These are phyloP conservation scores for Chrysolina americana DNA, from an alignment of 2,888 invertebrate species.

Conservation along the genomic window DNA sequence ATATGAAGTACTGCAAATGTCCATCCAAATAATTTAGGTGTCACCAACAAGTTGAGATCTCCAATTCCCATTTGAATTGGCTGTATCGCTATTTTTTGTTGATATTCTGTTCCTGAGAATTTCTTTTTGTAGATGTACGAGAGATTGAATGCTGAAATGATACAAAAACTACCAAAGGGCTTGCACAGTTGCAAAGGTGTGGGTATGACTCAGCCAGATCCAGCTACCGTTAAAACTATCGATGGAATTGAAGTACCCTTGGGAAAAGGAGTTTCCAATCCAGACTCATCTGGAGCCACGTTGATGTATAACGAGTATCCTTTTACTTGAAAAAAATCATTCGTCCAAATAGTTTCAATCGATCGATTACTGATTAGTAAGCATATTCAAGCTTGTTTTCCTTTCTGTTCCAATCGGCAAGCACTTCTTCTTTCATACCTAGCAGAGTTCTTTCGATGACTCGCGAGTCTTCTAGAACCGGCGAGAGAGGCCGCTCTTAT, in stretches of 20 bases:
- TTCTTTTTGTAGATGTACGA: conserved; percentile 77
- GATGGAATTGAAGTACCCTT: conserved; percentile 86
- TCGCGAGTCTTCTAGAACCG: too few relatives aligned
- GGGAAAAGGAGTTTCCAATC: conserved; percentile 75
- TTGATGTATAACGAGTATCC: conserved; percentile 96
- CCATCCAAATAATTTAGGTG: too few relatives aligned
- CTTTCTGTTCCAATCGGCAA: too few relatives aligned
- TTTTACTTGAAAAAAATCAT: conserved; percentile 66
- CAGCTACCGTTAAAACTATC: conserved; percentile 70
- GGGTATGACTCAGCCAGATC: conserved; percentile 90
- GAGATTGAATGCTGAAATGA: conserved; percentile 78
- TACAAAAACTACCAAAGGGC: conserved; percentile 84
- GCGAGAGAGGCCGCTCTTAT: too few relatives aligned
- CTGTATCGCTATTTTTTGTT: too few relatives aligned
- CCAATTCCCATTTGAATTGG: too few relatives aligned
- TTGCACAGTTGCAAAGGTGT: conserved; percentile 91
- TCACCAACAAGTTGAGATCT: too few relatives aligned
- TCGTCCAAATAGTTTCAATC: conserved; percentile 4
- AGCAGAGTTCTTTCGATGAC: too few relatives aligned
- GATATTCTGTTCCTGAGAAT: neutral
- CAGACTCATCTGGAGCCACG: conserved; percentile 67
- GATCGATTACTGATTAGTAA: too few relatives aligned
- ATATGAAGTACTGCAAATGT: too few relatives aligned
- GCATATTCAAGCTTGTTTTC: too few relatives aligned
- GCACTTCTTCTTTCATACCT: too few relatives aligned